Conservation (phyloP, 2,113 vertebrate genomes). For the Periophthalmus modestus region DNA sequence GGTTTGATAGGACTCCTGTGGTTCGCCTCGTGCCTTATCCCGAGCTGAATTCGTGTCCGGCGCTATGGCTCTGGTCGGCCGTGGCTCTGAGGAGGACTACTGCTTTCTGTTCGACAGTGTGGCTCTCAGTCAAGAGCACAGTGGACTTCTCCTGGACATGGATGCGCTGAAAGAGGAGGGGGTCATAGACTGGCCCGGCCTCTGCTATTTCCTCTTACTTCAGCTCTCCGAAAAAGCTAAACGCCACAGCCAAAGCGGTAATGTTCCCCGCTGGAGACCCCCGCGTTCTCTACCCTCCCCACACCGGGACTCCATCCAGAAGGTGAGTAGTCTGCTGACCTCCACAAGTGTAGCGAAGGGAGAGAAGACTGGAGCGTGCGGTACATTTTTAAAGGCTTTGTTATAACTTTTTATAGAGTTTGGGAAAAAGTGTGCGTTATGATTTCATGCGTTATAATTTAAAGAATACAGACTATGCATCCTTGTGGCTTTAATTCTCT, state of each 20-base stretch:
- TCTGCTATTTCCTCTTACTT: constrained; percentile 81
- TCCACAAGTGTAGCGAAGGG: neutral
- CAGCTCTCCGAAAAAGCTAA: constrained; percentile 81
- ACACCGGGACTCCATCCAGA: constrained; percentile 81
- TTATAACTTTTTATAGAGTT: neutral
- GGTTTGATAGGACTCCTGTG: constrained; percentile 51
- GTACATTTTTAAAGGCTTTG: constrained; percentile 2
- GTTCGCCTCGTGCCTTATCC: constrained; percentile 60
- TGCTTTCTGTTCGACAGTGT: constrained; percentile 83
- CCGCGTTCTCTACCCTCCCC: constrained; percentile 72
- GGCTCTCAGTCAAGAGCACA: constrained; percentile 67
- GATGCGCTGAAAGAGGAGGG: constrained; percentile 75
- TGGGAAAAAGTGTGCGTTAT: neutral
- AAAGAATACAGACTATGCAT: neutral
- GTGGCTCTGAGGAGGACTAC: constrained; percentile 78
- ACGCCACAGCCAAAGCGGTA: constrained; percentile 50
- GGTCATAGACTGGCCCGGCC: constrained; percentile 76
- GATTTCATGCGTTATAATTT: neutral
- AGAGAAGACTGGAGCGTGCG: constrained; percentile 1
- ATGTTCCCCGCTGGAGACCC: constrained; percentile 76
- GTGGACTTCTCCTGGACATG: constrained; percentile 76
- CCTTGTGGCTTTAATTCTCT: too few species aligned
- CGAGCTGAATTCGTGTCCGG: constrained; percentile 75
- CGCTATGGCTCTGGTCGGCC: constrained; percentile 61
- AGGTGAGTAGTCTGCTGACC: constrained; percentile 52